Evolutionary conservation across 2,888 invertebrate genomes (phyloP), one percentile per base, ranked within the genome.

Genomic region (Parnassius apollo): DNA sequence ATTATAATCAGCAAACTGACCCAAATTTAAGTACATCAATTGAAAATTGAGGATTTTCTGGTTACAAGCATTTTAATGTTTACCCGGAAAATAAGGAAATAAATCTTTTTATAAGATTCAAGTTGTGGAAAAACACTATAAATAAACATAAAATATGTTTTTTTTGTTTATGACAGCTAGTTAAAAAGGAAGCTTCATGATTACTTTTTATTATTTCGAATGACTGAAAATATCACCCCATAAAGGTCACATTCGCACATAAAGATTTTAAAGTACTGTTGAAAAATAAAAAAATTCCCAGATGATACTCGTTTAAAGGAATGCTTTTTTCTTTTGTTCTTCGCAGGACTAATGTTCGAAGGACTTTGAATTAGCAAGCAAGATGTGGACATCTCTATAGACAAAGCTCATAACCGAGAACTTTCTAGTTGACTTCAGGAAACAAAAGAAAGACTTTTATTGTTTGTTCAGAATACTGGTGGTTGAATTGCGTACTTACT

Each of bases 231-330:
- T 71, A 69, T 72, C 70, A 65, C 68, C 45, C 64, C 64, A 70
- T 68, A 71, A 72, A 68, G 68, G 64, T 58, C 65, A 63, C 64
- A 69, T 72, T 69, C 72, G 67, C 70, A 71, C 70, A 69, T 71
- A 74, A 78, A 76, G 72, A 74, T 71, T 74, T 71, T 68, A 73
- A 68, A 71, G 71, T 69, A 69, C 68, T 68, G 68, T 66, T 73
- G 71, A 69, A 70, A 75, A 76, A 73, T 75, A 75, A 73, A 76
- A 77, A 76, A 77, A 78, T 78, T 75, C 69, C 72, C 68, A 67
- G 71, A 75, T 72, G 72, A 72, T 70, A 67, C 64, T 66, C 68
- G 68, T 68, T 65, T 66, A 66, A 13, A 42, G 59, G 45, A 51
- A 55, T 55, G 55, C 13, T 55, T 59, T 56, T 58, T 59, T 63